Conservation (phyloP, 1,140 invertebrate genomes). For the Brachionus plicatilis region DNA sequence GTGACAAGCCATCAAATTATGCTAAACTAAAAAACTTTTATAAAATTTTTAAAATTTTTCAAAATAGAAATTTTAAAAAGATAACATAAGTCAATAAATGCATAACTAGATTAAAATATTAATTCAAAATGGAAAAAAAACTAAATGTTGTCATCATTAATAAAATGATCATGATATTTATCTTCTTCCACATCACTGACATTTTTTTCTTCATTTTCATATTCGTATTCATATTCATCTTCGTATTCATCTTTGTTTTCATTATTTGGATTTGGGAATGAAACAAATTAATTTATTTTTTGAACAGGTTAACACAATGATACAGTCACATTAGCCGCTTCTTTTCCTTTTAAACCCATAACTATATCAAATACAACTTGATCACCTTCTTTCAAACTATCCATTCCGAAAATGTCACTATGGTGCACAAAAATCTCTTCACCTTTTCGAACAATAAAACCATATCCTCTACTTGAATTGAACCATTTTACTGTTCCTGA, state of each 20-base stretch:
- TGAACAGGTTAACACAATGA: background rate
- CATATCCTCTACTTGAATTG: background rate
- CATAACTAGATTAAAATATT: no score
- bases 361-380: background rate
- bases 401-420: background rate
- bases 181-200: no score
- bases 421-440: background rate
- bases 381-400: background rate
- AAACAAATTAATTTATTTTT: background rate
- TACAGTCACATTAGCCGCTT: background rate
- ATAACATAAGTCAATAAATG: no score
- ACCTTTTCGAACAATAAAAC: background rate
- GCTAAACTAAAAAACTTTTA: background rate
- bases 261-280: background rate
- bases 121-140: no score
- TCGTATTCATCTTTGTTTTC: background rate
- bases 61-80: no score
- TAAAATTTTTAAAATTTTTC: no score
- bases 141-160: no score
- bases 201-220: no score
- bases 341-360: background rate
- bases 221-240: background rate
- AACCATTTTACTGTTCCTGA: background rate
- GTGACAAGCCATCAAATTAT: conserved; percentile 27
- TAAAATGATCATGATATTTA: no score